Evolutionary conservation across 2,888 invertebrate species (phyloP).

Genomic region (Amorpha juglandis): DNA sequence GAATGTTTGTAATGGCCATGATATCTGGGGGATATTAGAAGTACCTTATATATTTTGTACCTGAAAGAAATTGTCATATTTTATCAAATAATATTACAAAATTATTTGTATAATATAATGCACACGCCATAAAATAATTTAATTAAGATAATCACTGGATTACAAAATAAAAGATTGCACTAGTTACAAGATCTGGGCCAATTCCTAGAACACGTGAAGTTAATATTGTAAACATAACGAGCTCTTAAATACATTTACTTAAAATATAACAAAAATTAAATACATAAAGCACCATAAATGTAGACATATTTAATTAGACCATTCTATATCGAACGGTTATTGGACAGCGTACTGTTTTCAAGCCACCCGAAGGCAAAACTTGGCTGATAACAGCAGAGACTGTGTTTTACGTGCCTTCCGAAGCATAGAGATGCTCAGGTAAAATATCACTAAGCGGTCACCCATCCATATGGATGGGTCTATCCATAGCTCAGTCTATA

Average conservation of each 20-base stretch:
- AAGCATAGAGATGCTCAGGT: too few species aligned
- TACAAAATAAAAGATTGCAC: neutral
- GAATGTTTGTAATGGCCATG: constrained; percentile 2
- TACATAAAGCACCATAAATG: constrained; percentile 4
- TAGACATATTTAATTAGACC: too few species aligned
- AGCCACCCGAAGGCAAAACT: too few species aligned
- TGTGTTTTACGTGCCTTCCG: too few species aligned
- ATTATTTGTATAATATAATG: neutral
- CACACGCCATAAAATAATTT: neutral
- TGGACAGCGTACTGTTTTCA: too few species aligned
- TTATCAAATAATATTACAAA: neutral
- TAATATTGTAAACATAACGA: neutral
- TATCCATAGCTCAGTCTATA: too few species aligned
- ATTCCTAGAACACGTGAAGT: neutral
- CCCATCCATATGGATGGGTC: too few species aligned
- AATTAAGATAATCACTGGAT: neutral
- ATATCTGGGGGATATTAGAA: neutral
- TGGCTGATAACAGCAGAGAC: too few species aligned
- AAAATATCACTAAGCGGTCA: too few species aligned
- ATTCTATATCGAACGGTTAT: too few species aligned
- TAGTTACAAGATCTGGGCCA: neutral
- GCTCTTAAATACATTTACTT: neutral
- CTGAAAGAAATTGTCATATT: neutral
- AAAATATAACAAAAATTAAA: constrained; percentile 9
- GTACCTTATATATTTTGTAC: neutral